These are phyloP conservation scores for Chrysopilus asiliformis DNA, from an alignment of 2,888 invertebrate genomes.

Conservation along the genomic window DNA sequence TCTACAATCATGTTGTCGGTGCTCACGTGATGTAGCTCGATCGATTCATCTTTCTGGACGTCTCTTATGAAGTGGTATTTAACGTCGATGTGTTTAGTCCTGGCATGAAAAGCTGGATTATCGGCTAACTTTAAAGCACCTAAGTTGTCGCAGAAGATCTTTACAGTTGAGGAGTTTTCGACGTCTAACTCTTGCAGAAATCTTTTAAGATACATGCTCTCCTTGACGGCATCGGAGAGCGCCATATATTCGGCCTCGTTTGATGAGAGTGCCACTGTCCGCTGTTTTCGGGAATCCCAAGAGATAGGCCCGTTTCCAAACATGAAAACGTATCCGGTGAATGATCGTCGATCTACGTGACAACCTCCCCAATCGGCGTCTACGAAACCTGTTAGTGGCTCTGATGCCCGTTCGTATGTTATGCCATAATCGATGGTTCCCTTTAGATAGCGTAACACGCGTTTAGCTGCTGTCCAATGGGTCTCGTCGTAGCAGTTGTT, in stretches of 20 bases:
- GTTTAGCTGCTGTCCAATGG: slow-evolving; percentile 14
- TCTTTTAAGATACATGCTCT: not conserved
- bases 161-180: not conserved
- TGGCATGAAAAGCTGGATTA: not conserved
- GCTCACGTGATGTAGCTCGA: not conserved
- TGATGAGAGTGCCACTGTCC: slow-evolving; percentile 2
- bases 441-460: slow-evolving; percentile 13
- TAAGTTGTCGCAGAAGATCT: slow-evolving; percentile 3
- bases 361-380: slow-evolving; percentile 13
- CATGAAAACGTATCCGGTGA: slow-evolving; percentile 2
- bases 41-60: not conserved
- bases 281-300: slow-evolving; percentile 4
- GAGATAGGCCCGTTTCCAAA: slow-evolving; percentile 1
- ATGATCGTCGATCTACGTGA: not conserved
- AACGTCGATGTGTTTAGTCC: slow-evolving; percentile 6
- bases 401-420: not conserved
- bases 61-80: slow-evolving; percentile 2
- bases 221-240: slow-evolving; percentile 3
- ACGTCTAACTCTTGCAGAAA: not conserved
- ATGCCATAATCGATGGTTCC: slow-evolving; percentile 9
- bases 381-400: slow-evolving; percentile 3
- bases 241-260: slow-evolving; percentile 5
- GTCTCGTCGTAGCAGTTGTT: slow-evolving; percentile 12
- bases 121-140: slow-evolving; percentile 1
- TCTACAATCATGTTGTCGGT: slow-evolving; percentile 1